Conservation (phyloP, 2,113 vertebrate genomes). For the Salvelinus namaycush region DNA sequence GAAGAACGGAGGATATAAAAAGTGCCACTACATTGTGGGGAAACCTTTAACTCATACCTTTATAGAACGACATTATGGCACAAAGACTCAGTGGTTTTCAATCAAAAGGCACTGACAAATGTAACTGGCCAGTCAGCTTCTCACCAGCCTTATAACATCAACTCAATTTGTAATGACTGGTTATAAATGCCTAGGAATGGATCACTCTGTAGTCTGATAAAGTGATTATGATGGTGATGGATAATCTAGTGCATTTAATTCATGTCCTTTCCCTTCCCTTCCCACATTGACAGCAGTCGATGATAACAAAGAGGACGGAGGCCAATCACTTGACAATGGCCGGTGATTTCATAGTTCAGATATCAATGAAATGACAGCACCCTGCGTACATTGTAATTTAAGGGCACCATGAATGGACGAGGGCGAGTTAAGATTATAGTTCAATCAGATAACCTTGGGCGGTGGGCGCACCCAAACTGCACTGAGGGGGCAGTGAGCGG, state of each 20-base stretch:
- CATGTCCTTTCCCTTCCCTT: no score
- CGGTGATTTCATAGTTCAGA: no score
- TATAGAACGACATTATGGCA: background rate
- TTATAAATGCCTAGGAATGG: background rate
- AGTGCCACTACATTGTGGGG: background rate
- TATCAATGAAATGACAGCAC: no score
- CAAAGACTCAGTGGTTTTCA: background rate
- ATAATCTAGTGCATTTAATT: no score
- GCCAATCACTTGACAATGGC: no score
- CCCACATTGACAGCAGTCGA: no score
- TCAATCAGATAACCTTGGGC: background rate
- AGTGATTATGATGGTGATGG: background rate
- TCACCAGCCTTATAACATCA: background rate
- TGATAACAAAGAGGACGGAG: no score
- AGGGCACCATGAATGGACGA: background rate
- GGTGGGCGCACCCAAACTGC: background rate
- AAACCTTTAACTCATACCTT: background rate
- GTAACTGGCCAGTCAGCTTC: background rate
- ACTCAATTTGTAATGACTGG: background rate
- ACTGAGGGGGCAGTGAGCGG: no score
- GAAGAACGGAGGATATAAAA: no score
- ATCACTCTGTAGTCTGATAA: background rate
- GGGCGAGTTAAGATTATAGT: background rate
- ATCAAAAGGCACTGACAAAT: conserved; percentile 2
- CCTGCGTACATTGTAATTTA: no score